Conservation (phyloP, 2,113 vertebrate genomes). For the Podarcis cretensis region DNA sequence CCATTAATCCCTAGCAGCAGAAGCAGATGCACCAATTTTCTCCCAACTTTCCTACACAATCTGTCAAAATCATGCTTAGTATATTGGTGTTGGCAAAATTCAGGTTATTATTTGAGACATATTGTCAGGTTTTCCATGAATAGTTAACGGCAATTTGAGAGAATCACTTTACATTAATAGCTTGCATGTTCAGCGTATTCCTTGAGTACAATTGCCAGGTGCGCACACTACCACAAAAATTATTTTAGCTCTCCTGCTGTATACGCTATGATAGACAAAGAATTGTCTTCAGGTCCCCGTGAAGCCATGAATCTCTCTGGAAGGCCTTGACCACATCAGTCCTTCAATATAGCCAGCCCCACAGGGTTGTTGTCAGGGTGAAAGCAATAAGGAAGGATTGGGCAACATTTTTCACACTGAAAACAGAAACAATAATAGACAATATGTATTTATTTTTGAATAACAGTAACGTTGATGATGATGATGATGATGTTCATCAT, state of each 20-base stretch:
- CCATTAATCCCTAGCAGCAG: slow-evolving; percentile 58
- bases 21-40: slow-evolving; percentile 41
- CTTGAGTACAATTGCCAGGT: background rate
- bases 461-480: too few species aligned
- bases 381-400: background rate
- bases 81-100: slow-evolving; percentile 34
- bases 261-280: background rate
- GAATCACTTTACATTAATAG: slow-evolving; percentile 29
- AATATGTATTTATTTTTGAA: background rate
- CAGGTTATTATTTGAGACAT: slow-evolving; percentile 36
- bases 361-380: background rate
- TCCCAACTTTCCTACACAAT: slow-evolving; percentile 27
- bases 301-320: background rate
- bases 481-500: too few species aligned
- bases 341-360: background rate
- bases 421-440: background rate
- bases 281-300: background rate
- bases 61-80: slow-evolving; percentile 52
- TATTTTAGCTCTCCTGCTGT: background rate
- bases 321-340: background rate
- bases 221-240: background rate
- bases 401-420: background rate
- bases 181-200: background rate
- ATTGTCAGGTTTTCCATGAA: slow-evolving; percentile 55
- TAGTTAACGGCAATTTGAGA: slow-evolving; percentile 26